Base-by-base conservation (phyloP, 1,140 invertebrate species). In the Apis dorsata region DNA sequence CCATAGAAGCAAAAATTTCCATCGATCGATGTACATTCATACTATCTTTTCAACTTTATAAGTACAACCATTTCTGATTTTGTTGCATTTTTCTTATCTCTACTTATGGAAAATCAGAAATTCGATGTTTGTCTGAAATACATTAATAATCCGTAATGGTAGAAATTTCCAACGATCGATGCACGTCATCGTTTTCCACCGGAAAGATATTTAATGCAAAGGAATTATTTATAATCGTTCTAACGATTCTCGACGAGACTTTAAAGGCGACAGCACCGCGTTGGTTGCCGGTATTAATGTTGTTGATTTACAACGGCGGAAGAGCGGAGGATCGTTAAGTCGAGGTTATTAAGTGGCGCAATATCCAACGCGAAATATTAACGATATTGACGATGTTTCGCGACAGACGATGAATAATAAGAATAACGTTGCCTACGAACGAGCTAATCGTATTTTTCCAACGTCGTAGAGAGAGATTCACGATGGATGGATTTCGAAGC, bases 271-370 rank as follows among this genome's bases (percentile, higher is more conserved):
- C 34, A 63, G 49, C n/a, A 69, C 15, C 57, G 49, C 51, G 55
- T 85, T 78, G 24, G 24, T 68, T n/a, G 74, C 59, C 34, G 63
- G 71, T 86, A 85, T 88, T 88, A 89, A 85, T 83, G 81, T 60
- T 55, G 81, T 86, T 86, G 83, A 88, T 89, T 89, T 88, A 89
- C 81, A 81, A 69, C 71, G 70, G n/a, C 34, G 68, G 53, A 69
- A 81, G 65, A 73, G 70, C 19, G 70, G 59, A 44, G 34, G 83
- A 65, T 70, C 69, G 85, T 84, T 88, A 85, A 84, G 59, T 85
- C 83, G 57, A 63, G 79, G 81, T 88, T 86, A 88, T 87, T 81
- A 86, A 88, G 85, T 80, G 84, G 75, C 72, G 71, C 72, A 85
- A 88, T 89, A 88, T 44, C 34, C 34, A 7, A 44, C 34, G 34